phyloP scores from a whole-genome alignment of 2,113 vertebrate species.

The Macrotus californicus region DNA sequence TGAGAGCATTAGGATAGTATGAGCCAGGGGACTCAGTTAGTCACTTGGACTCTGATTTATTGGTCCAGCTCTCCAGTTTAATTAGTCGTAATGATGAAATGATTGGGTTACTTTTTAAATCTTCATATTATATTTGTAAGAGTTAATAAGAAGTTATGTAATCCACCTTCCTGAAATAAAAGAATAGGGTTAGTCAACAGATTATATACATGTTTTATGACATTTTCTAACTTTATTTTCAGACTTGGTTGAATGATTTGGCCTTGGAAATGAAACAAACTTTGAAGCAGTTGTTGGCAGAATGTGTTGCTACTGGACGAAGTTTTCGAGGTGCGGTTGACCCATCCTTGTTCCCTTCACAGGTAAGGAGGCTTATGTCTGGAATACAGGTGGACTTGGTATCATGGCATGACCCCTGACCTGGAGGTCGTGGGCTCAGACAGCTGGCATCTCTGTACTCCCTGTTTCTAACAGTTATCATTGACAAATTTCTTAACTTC shows the following conservation, averaged over 20 bases:
- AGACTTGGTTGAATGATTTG: conserved; percentile 92
- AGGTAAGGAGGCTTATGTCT: conserved; percentile 80
- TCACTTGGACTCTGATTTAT: not conserved
- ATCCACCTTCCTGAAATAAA: not conserved
- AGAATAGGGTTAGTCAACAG: not conserved
- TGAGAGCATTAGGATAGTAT: not conserved
- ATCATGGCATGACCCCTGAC: not conserved
- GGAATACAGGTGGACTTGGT: not conserved
- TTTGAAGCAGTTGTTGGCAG: conserved; percentile 87
- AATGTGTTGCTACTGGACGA: conserved; percentile 88
- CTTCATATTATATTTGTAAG: not conserved
- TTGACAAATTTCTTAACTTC: not conserved
- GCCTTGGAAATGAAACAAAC: conserved; percentile 96
- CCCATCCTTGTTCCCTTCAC: conserved; percentile 91
- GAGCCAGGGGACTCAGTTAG: not conserved
- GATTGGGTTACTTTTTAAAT: not conserved
- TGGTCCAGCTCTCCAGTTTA: not conserved
- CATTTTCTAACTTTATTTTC: conserved; percentile 49
- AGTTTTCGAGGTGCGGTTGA: conserved; percentile 85
- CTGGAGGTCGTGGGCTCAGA: not conserved
- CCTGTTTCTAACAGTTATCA: not conserved
- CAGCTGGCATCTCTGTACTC: not conserved
- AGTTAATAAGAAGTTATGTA: conserved; percentile 3
- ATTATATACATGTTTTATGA: not conserved
- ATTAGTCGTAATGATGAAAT: not conserved